Percentiles rank a stretch among this genome's conserved stretches.
Conservation (phyloP, 2,113 vertebrate species). For the Lates calcarifer region DNA sequence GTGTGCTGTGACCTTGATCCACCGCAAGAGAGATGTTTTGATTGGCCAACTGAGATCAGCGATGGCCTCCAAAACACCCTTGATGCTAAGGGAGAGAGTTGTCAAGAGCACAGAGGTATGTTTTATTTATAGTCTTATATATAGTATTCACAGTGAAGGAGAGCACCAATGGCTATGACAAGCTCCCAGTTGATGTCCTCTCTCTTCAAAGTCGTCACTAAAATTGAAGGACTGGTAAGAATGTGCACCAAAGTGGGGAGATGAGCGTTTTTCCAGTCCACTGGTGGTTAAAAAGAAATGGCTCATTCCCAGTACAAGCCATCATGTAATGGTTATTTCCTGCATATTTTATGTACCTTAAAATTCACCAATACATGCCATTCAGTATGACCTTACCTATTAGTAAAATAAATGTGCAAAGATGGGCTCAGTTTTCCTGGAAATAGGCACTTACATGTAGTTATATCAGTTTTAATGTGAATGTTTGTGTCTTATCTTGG, state of each 20-base stretch:
- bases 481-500: conserved; percentile 60
- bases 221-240: conserved; percentile 55
- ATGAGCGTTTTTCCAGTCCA: conserved; percentile 53
- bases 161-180: conserved; percentile 73
- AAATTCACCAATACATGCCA: conserved; percentile 24
- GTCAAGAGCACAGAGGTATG: conserved; percentile 78
- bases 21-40: conserved; percentile 71
- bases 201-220: conserved; percentile 71
- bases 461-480: conserved; percentile 32
- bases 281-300: conserved; percentile 33
- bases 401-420: conserved; percentile 26
- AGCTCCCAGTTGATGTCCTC: conserved; percentile 72
- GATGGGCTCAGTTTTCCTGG: conserved; percentile 8
- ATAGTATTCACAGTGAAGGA: conserved; percentile 74
- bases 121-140: conserved; percentile 83
- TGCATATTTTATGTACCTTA: conserved; percentile 52
- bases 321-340: conserved; percentile 25
- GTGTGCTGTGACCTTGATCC: conserved; percentile 79
- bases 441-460: conserved; percentile 19
- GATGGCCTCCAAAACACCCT: conserved; percentile 80
- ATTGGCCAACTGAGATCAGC: conserved; percentile 75
- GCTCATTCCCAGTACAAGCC: neutral
- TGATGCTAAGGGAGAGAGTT: conserved; percentile 74
- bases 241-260: conserved; percentile 55
- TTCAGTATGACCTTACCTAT: neutral